Percentiles rank a stretch among this genome's conserved stretches.
phyloP scores from a whole-genome alignment of 1,140 invertebrate genomes.

The Drosophila neocordata region DNA sequence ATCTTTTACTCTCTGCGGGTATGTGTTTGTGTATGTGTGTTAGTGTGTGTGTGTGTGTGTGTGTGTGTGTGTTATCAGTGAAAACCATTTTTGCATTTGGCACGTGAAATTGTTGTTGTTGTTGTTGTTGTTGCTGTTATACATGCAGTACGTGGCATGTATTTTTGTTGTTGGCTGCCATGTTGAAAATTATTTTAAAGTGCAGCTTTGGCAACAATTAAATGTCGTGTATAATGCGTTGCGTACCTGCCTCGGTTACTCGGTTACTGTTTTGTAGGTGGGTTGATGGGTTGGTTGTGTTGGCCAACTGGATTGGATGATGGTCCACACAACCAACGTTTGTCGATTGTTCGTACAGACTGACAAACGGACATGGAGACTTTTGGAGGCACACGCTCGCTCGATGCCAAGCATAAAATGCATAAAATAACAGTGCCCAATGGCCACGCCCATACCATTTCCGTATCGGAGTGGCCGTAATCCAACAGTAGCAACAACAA shows the following conservation, averaged over 20 bases:
- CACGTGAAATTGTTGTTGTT: conserved; percentile 51
- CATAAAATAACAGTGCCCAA: conserved; percentile 66
- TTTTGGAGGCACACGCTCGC: conserved; percentile 23
- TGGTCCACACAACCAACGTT: conserved; percentile 8
- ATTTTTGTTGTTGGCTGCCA: conserved; percentile 38
- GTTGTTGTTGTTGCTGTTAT: conserved; percentile 31
- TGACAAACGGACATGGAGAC: conserved; percentile 4
- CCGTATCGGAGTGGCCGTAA: conserved; percentile 59
- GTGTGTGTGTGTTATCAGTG: conserved; percentile 50
- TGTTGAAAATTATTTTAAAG: conserved; percentile 72
- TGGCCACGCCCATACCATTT: conserved; percentile 54
- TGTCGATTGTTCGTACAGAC: conserved; percentile 30
- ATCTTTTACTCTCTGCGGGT: background rate
- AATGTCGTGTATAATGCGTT: conserved; percentile 69
- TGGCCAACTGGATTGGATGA: too few relatives aligned
- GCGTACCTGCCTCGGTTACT: conserved; percentile 54
- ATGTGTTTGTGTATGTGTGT: background rate
- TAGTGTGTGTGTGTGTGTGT: background rate
- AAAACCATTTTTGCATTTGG: conserved; percentile 56
- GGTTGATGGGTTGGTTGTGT: too few relatives aligned
- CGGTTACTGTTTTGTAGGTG: background rate
- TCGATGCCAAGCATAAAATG: conserved; percentile 48
- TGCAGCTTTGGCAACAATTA: conserved; percentile 71
- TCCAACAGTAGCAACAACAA: conserved; percentile 55
- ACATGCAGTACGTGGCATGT: conserved; percentile 7